Percentiles rank a stretch among this genome's conserved stretches.
phyloP scores from a whole-genome alignment of 2,888 invertebrate species.

The Eupithecia vulgata region DNA sequence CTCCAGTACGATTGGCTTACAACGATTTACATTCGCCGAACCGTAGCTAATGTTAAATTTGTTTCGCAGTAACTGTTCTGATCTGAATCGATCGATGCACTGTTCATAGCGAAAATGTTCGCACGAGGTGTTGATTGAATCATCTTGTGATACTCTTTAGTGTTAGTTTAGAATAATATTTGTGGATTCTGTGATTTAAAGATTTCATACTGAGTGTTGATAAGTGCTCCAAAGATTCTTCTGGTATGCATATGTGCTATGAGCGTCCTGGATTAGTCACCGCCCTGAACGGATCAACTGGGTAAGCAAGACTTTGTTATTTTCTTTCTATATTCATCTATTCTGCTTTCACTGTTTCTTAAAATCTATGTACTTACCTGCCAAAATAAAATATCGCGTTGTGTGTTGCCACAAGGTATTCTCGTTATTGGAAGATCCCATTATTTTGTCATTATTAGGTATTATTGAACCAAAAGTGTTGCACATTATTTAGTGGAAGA shows the following conservation, averaged over 20 bases:
- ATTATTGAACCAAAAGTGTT: not conserved
- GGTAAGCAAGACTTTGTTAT: constrained; percentile 60
- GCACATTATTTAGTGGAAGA: not conserved
- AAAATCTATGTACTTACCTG: not conserved
- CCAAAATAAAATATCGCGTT: not conserved
- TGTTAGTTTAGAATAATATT: constrained; percentile 37
- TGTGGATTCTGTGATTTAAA: constrained; percentile 40
- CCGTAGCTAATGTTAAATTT: constrained; percentile 58
- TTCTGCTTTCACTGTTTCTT: not conserved
- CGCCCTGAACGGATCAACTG: constrained; percentile 77
- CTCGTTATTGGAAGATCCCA: not conserved
- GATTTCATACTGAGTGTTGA: constrained; percentile 53
- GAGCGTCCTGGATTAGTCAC: constrained; percentile 77
- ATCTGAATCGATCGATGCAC: constrained; percentile 52
- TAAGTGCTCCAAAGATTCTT: constrained; percentile 62
- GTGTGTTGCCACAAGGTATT: not conserved
- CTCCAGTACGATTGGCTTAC: constrained; percentile 40
- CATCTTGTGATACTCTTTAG: constrained; percentile 46
- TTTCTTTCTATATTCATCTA: constrained; percentile 22
- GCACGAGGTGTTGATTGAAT: constrained; percentile 75
- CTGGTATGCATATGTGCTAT: constrained; percentile 83
- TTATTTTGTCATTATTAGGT: not conserved
- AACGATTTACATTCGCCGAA: constrained; percentile 49
- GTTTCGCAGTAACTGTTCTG: constrained; percentile 55
- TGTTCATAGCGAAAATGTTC: constrained; percentile 70